Percentiles rank a stretch among this genome's conserved stretches.
These are phyloP conservation scores for Leptatherina wallacei DNA, from an alignment of 2,797 vertebrate species.

Conservation along the genomic window DNA sequence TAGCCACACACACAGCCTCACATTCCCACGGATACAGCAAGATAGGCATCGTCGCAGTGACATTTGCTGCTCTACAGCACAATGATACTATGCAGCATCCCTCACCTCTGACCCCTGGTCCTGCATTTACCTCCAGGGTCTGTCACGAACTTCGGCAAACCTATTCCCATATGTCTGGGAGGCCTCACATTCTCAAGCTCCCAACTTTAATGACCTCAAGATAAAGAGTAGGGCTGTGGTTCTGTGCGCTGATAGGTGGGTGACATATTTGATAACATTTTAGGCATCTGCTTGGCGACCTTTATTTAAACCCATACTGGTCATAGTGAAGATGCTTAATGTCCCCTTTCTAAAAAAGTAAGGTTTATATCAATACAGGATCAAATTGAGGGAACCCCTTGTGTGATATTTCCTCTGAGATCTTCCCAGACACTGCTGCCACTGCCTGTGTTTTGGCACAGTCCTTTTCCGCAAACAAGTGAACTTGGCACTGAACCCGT, in stretches of 20 bases:
- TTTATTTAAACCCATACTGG: constrained; percentile 41
- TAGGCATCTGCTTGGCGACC: constrained; percentile 20
- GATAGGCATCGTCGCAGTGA: constrained; percentile 29
- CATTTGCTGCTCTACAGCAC: constrained; percentile 34
- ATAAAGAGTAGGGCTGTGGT: constrained; percentile 37
- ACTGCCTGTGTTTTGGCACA: neutral
- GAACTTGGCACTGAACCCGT: constrained; percentile 29
- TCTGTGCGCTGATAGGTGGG: constrained; percentile 15
- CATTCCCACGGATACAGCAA: constrained; percentile 34
- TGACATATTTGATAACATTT: constrained; percentile 44
- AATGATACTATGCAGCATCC: constrained; percentile 40
- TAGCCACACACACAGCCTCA: constrained; percentile 54
- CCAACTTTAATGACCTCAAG: constrained; percentile 28
- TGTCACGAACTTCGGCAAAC: constrained; percentile 36
- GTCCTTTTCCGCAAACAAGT: constrained; percentile 24
- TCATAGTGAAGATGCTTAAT: constrained; percentile 16
- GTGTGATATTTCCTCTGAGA: constrained; percentile 19
- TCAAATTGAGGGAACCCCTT: neutral
- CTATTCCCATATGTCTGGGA: constrained; percentile 44
- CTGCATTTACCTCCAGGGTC: constrained; percentile 42
- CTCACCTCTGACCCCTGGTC: constrained; percentile 54
- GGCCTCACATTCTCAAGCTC: constrained; percentile 40
- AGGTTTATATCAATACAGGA: constrained; percentile 3
- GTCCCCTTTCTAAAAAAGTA: constrained; percentile 21
- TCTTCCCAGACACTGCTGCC: neutral